Evolutionary conservation across 2,113 vertebrate species (phyloP), one percentile per base, ranked within the genome.

Genomic region (Megaceryle torquata): DNA sequence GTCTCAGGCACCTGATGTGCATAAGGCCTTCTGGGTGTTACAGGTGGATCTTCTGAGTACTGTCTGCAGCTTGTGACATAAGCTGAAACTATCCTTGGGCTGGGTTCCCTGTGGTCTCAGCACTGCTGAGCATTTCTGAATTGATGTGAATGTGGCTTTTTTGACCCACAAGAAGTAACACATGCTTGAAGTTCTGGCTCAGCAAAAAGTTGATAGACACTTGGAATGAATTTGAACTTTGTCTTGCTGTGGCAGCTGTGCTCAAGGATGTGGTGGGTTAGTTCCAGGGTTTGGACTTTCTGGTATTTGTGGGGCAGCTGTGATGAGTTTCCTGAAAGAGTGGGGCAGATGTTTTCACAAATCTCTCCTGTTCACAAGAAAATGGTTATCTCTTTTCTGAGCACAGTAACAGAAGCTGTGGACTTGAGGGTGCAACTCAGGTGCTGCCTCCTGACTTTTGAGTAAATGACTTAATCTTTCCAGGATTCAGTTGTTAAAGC

Each of bases 171-270:
- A 76, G 50, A 28, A 78, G 10, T 69, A 92, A 75, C 59, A 65
- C 86, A 6, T 87, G 39, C 74, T 61, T 76, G 41, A 78, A 89
- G 57, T 53, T 59, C 14, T 92, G 74, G 41, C 53, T 80, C 78
- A 79, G 81, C 81, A 83, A 57, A 87, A 85, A 53, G 70, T 25
- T 91, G 70, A 72, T 44, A 72, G 48, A 39, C 69, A 26, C 18
- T 76, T 82, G 48, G 43, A 75, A 87, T 89, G 51, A 91, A 75
- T 92, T 86, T 92, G 86, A 74, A 53, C 33, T 88, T 92, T 77
- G 3, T 68, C 44, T 84, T 68, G 39, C 65, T 91, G 41, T 91
- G 74, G 81, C 74, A 92, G 44, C 81, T 91, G 67, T 71, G 53
- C 78, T 86, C 57, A 78, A 92, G 81, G 31, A 29, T 53, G 14